A percentile compares a stretch with the other conserved stretches of the same genome.
Conservation (phyloP, 2,888 invertebrate genomes). For the Aspidapion aeneum region DNA sequence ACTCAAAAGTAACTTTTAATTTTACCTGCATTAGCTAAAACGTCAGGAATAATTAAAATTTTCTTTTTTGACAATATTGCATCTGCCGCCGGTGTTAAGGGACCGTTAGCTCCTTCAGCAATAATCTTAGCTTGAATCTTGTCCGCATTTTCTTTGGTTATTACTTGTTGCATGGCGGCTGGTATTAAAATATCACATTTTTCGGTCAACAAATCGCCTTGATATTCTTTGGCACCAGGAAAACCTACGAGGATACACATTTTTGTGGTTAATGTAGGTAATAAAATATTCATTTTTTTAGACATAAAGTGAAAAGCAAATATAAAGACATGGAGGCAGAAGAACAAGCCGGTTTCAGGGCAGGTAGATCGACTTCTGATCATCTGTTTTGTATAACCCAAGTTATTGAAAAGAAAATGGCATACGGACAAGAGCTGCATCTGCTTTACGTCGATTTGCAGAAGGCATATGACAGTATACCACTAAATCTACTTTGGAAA, state of each 20-base stretch:
- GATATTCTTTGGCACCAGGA: conserved; percentile 85
- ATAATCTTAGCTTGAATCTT: conserved; percentile 90
- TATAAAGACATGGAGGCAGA: too few relatives aligned
- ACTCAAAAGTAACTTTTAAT: too few relatives aligned
- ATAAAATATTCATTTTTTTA: too few relatives aligned
- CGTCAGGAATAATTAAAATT: conserved; percentile 86
- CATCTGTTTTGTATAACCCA: too few relatives aligned
- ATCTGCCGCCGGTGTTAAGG: conserved; percentile 93
- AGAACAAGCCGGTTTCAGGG: too few relatives aligned
- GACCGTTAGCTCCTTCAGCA: conserved; percentile 95
- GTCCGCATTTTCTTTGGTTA: conserved; percentile 84
- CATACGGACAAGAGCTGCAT: too few relatives aligned
- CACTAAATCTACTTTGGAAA: too few relatives aligned
- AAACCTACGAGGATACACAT: conserved; percentile 87
- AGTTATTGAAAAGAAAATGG: too few relatives aligned
- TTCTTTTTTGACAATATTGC: conserved; percentile 83
- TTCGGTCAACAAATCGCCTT: conserved; percentile 74
- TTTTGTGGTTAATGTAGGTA: conserved; percentile 9
- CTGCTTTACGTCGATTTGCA: too few relatives aligned
- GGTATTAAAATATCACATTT: conserved; percentile 96
- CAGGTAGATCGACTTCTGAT: too few relatives aligned
- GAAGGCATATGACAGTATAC: too few relatives aligned
- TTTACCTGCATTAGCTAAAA: conserved; percentile 80
- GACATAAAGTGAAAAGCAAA: too few relatives aligned
- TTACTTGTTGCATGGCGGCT: conserved; percentile 91